Base-by-base conservation (phyloP, 1,140 invertebrate species). In the Cotesia vestalis region DNA sequence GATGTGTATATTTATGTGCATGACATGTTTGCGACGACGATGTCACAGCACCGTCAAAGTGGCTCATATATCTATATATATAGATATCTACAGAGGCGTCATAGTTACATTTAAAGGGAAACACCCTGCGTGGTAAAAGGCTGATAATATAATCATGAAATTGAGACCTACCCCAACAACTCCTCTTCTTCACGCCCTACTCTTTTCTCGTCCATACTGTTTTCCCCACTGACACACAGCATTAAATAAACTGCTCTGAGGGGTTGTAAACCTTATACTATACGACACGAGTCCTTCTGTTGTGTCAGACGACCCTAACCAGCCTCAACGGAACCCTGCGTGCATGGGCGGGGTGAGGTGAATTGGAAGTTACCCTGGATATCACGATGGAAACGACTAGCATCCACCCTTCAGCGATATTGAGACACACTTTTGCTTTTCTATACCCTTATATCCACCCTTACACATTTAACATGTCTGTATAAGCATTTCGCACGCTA, bases 221-320 rank as follows among this genome's bases (percentile, higher is more conserved):
- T 69, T 59, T 63, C 59, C 53, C 66, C 61, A 75, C 70, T 69
- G 73, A 75, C 73, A 73, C 55, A 67, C 69, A 70, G 52, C 11
- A 46, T 46, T 46, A 46, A 46, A 46, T 46, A 46, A 9, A 46
- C 40, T 51, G 75, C 69, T 76, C 82, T 17, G 57, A 62, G 59
- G 82, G 80, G 81, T 83, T 78, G 80, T 83, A 80, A 84, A 80
- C 76, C 72, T 78, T 60, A 27, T 27, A 27, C 27, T 27, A 27
- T 27, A 27, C 27, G 27, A 27, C 27, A 27, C 27, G 27, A 12
- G 46, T 52, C 62, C 67, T 66, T 40, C 20, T 46, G 17, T 53
- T 4, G 40, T 20, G 46, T 46, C 46, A 66, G 40, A 66, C 64
- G 52, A 27, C 40, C 68, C 68, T 62, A 69, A 69, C 68, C 68